phyloP scores from a whole-genome alignment of 2,797 vertebrate species.

The Emys orbicularis region DNA sequence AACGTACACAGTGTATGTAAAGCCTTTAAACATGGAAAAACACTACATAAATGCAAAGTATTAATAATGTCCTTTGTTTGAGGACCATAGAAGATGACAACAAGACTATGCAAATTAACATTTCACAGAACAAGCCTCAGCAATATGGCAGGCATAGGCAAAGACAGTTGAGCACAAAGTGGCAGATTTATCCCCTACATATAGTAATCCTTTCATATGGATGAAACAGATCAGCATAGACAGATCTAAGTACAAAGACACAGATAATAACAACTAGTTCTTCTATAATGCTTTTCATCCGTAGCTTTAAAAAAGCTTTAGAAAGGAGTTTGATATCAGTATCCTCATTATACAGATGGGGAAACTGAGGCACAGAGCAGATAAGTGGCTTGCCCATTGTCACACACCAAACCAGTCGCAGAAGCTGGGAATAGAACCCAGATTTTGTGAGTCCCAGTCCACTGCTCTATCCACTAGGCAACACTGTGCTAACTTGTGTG shows the following conservation, averaged over 20 bases:
- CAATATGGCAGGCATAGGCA: background rate
- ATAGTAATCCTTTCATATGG: constrained; percentile 41
- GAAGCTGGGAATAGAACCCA: too few relatives aligned
- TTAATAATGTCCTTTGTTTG: background rate
- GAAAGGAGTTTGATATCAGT: constrained; percentile 32
- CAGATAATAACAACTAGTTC: constrained; percentile 54
- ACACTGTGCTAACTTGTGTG: background rate
- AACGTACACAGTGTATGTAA: background rate
- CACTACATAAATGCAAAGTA: constrained; percentile 24
- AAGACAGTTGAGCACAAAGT: background rate
- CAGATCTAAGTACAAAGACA: constrained; percentile 43
- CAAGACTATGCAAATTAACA: background rate
- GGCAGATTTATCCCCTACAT: constrained; percentile 63
- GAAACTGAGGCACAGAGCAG: background rate
- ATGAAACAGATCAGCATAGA: constrained; percentile 60
- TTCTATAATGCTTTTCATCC: constrained; percentile 39
- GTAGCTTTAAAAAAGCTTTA: constrained; percentile 9
- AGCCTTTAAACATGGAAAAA: constrained; percentile 12
- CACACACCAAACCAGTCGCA: too few relatives aligned
- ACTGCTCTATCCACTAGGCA: background rate
- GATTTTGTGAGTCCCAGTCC: background rate
- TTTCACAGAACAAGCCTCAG: background rate
- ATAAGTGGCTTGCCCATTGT: constrained; percentile 14
- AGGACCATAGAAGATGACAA: background rate
- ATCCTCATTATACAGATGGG: constrained; percentile 47